Evolutionary conservation across 2,888 invertebrate species (phyloP).

Genomic region (Drosophila meridionalis): DNA sequence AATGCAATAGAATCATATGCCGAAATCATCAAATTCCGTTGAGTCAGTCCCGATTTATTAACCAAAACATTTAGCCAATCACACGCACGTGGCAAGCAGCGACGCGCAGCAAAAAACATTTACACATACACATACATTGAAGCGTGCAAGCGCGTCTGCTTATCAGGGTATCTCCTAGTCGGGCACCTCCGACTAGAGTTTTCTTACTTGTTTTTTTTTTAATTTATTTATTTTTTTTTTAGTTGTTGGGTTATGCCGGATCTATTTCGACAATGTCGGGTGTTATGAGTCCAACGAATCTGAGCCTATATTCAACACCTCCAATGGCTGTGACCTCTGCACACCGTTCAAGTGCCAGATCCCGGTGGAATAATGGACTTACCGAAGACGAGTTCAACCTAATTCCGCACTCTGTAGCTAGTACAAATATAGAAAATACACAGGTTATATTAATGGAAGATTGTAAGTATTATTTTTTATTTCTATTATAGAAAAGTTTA

Average conservation of each 20-base stretch:
- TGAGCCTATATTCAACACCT: slow-evolving; percentile 92
- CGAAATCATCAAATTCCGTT: no score
- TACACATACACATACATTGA: no score
- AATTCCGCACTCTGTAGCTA: slow-evolving; percentile 91
- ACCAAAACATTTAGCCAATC: no score
- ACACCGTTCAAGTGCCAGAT: slow-evolving; percentile 89
- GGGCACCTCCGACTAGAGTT: no score
- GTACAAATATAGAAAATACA: slow-evolving; percentile 87
- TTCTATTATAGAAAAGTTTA: not conserved
- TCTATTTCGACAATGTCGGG: slow-evolving; percentile 92
- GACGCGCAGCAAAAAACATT: no score
- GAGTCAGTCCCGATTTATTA: no score
- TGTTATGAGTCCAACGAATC: slow-evolving; percentile 94
- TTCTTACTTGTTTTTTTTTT: no score
- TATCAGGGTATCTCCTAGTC: no score
- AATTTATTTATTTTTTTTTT: slow-evolving; percentile 13
- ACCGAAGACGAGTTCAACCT: slow-evolving; percentile 98
- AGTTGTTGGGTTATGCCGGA: slow-evolving; percentile 97
- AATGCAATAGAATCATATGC: no score
- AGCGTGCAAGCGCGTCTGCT: no score
- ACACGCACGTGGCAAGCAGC: no score
- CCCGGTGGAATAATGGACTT: slow-evolving; percentile 95
- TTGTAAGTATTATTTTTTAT: slow-evolving; percentile 85
- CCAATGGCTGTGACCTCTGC: slow-evolving; percentile 86
- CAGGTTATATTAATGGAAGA: slow-evolving; percentile 93